phyloP scores from a whole-genome alignment of 2,113 vertebrate species.

The Callochromis pleurospilus region DNA sequence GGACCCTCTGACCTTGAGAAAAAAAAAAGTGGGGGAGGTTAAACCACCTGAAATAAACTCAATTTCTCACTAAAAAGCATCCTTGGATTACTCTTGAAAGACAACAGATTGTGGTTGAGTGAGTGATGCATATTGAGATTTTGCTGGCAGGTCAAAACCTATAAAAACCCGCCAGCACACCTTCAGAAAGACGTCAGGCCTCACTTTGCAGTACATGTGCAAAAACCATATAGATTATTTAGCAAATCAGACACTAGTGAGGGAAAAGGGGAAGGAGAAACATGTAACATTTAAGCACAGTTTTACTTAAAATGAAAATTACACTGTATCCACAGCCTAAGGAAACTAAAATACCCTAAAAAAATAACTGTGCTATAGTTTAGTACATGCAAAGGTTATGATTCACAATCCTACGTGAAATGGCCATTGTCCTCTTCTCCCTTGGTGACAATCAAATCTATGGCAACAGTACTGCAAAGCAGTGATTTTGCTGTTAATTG shows the following conservation, averaged over 20 bases:
- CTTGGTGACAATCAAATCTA: constrained; percentile 66
- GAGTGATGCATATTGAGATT: constrained; percentile 86
- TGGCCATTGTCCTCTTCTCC: constrained; percentile 76
- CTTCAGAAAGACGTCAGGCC: constrained; percentile 74
- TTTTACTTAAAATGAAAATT: constrained; percentile 81
- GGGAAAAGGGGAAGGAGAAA: constrained; percentile 50
- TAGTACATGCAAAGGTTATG: constrained; percentile 91
- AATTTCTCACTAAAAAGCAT: constrained; percentile 82
- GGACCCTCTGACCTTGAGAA: constrained; percentile 36
- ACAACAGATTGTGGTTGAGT: constrained; percentile 83
- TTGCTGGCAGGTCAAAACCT: constrained; percentile 81
- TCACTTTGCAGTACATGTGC: constrained; percentile 91
- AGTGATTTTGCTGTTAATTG: constrained; percentile 75
- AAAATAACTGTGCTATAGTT: constrained; percentile 90
- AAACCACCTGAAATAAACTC: constrained; percentile 77
- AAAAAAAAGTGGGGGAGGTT: constrained; percentile 13
- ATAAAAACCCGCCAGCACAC: constrained; percentile 82
- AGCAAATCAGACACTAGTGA: constrained; percentile 83
- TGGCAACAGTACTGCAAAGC: constrained; percentile 86
- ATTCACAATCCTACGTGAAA: constrained; percentile 69
- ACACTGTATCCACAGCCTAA: constrained; percentile 89
- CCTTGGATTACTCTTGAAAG: constrained; percentile 76
- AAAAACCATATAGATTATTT: constrained; percentile 90
- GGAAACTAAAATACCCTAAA: constrained; percentile 87
- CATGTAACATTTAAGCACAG: constrained; percentile 95